Conservation (phyloP, 2,888 invertebrate species). For the Lithophane leautieri region DNA sequence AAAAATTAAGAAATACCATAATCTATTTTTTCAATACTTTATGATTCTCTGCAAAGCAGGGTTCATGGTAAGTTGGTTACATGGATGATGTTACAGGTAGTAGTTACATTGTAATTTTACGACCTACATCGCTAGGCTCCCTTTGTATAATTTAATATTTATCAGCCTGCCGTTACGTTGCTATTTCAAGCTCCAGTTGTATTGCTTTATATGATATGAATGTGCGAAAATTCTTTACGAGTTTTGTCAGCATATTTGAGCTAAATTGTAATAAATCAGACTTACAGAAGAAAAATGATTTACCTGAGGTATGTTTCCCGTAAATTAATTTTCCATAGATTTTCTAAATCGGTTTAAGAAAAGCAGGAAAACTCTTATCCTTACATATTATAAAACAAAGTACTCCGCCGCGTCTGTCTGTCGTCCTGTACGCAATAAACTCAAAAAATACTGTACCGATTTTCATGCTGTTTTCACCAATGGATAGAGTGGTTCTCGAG, state of each 20-base stretch:
- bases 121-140: neutral
- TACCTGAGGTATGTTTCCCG: no score
- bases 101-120: constrained; percentile 14
- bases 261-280: neutral
- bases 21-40: neutral
- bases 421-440: no score
- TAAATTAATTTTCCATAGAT: no score
- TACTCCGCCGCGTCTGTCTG: no score
- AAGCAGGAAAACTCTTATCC: no score
- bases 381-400: no score
- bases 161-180: neutral
- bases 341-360: neutral
- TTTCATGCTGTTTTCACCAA: no score
- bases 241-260: neutral
- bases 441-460: no score
- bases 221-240: neutral
- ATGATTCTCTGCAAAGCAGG: neutral
- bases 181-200: neutral
- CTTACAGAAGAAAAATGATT: neutral
- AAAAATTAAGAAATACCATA: neutral
- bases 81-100: neutral
- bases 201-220: neutral
- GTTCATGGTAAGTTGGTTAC: neutral
- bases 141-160: constrained; percentile 38
- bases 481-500: no score